Base-by-base conservation (phyloP, 1,140 invertebrate species). In the Tachypleus tridentatus region DNA sequence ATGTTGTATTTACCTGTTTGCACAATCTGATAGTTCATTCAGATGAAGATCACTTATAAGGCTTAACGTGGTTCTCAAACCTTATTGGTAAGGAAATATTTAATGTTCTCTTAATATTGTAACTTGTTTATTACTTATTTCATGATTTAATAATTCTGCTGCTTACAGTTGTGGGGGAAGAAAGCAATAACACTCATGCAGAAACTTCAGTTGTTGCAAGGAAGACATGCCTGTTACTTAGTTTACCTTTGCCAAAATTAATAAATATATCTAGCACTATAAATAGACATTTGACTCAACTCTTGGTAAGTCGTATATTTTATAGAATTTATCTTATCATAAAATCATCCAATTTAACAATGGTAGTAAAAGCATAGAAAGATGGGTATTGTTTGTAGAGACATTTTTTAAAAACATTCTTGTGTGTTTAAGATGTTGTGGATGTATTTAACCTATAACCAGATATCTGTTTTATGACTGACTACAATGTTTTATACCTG, bases 281-380 rank as follows among this genome's bases (percentile, higher is more conserved):
- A 50, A 83, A 80, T 72, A 73, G 77, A 63, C 80, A 83, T 69
- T 78, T 84, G 67, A 82, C 82, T 59, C 76, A 80, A 69, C 75
- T 84, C 72, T 76, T 84, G 77, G 82, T 84, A 73, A 72, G 76
- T 60, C 4, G 8, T n/a, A 11, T 52, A 49, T 60, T n/a, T 64
- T 7, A 48, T 48, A 10, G 58, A 57, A 11, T 3, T 57, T 7
- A 10, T 49, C 11, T 54, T 4, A 58, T 58, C 29, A 5, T 5
- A n/a, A 29, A 60, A 11, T 61, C 5, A 49, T 75, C 11, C 56
- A 62, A 5, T 53, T 68, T 47, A 48, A 47, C 7, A 11, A 29
- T 29, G 29, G 29, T 29, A 29, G 29, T 29, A 29, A 29, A 29
- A 29, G 2, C 29, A 1, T 29, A 29, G 29, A 29, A 29, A 29